Evolutionary conservation across 2,797 vertebrate genomes (phyloP).

Genomic region (Notolabrus celidotus): DNA sequence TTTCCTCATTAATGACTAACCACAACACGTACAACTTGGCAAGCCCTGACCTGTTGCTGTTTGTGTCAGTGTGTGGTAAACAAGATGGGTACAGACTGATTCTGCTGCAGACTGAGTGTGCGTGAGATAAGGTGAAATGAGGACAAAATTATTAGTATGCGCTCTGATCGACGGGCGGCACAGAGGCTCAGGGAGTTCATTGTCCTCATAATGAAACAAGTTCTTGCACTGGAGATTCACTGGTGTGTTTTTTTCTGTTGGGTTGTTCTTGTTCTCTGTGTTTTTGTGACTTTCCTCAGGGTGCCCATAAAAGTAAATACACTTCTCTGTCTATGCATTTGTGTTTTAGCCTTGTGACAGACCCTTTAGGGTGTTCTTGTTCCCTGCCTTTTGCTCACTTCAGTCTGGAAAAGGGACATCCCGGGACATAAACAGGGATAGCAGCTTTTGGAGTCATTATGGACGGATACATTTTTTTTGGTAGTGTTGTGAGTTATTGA

Average conservation of each 20-base stretch:
- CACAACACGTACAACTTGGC: neutral
- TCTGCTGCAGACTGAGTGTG: neutral
- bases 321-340: neutral
- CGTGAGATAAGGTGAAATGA: neutral
- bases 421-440: neutral
- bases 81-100: neutral
- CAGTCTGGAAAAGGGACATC: neutral
- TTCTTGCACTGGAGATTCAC: neutral
- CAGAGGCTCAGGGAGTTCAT: neutral
- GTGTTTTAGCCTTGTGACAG: neutral
- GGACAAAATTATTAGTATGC: neutral
- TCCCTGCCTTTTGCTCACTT: neutral
- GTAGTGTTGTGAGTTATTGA: no score
- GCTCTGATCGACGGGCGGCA: neutral
- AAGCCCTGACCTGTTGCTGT: neutral
- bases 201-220: neutral
- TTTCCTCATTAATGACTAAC: neutral
- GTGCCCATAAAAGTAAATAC: neutral
- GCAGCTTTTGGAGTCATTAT: neutral
- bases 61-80: neutral
- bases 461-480: no score
- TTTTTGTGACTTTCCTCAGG: neutral
- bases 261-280: neutral
- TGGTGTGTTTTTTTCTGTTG: neutral
- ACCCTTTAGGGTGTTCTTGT: neutral